Evolutionary conservation across 2,113 vertebrate species (phyloP).

Genomic region (Prinia subflava): DNA sequence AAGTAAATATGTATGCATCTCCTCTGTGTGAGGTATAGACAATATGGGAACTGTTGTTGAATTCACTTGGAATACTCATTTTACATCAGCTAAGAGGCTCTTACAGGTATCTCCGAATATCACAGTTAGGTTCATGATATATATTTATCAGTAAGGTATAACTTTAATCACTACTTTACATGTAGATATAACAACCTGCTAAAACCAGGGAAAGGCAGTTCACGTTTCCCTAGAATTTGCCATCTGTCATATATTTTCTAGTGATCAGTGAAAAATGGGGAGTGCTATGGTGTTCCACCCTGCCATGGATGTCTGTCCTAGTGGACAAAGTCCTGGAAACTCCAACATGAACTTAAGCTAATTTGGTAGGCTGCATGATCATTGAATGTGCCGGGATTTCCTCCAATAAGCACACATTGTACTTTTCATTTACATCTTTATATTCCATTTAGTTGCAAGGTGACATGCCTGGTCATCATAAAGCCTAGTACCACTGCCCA

Average conservation of each 20-base stretch:
- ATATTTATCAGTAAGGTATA: neutral
- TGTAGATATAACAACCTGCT: neutral
- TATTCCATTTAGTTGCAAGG: neutral
- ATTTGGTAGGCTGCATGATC: neutral
- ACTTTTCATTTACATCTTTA: neutral
- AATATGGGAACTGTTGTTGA: neutral
- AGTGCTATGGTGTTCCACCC: neutral
- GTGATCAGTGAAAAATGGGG: neutral
- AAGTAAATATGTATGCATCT: neutral
- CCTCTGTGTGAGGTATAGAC: neutral
- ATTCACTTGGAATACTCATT: neutral
- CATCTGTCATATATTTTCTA: neutral
- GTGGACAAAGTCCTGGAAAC: neutral
- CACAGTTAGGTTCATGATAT: neutral
- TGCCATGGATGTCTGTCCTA: accelerated
- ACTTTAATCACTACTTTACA: neutral
- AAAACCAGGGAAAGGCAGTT: neutral
- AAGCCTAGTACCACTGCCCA: neutral
- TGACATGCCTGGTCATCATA: neutral
- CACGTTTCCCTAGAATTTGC: neutral
- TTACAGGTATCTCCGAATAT: neutral
- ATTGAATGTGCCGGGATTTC: neutral
- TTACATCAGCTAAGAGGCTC: neutral
- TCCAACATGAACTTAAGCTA: neutral
- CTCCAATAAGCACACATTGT: accelerated